Evolutionary conservation across 2,113 vertebrate genomes (phyloP).

Genomic region (Cacatua alba): DNA sequence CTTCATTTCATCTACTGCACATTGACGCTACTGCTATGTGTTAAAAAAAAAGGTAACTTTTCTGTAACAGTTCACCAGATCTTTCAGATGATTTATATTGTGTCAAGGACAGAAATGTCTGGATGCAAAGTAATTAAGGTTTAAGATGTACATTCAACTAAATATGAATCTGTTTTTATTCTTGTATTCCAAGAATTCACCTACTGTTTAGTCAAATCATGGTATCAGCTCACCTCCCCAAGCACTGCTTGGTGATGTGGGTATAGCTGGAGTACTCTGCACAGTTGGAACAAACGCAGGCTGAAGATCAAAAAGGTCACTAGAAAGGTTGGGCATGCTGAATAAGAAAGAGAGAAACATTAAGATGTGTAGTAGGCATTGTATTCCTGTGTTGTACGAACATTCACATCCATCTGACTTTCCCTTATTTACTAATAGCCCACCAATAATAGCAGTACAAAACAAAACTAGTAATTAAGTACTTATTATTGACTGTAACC

Average conservation of each 20-base stretch:
- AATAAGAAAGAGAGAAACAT: neutral
- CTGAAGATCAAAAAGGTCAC: slow-evolving; percentile 91
- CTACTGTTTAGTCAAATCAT: neutral
- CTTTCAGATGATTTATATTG: neutral
- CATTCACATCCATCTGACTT: neutral
- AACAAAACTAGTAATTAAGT: neutral
- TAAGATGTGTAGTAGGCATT: neutral
- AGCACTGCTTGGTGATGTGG: slow-evolving; percentile 82
- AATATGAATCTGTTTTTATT: neutral
- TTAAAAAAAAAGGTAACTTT: neutral
- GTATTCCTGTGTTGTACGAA: neutral
- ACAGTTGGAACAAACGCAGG: slow-evolving; percentile 85
- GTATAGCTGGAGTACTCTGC: slow-evolving; percentile 89
- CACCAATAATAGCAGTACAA: neutral
- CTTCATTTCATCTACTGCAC: neutral
- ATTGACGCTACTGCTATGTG: neutral
- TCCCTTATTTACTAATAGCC: neutral
- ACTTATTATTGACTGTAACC: neutral
- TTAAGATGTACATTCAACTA: neutral
- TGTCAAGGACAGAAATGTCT: neutral
- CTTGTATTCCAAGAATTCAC: neutral
- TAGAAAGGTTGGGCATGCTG: slow-evolving; percentile 90
- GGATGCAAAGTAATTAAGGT: neutral
- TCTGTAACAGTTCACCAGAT: neutral
- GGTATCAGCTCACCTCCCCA: slow-evolving; percentile 86